Conservation (phyloP, 2,113 vertebrate species). For the Lepisosteus osseus region DNA sequence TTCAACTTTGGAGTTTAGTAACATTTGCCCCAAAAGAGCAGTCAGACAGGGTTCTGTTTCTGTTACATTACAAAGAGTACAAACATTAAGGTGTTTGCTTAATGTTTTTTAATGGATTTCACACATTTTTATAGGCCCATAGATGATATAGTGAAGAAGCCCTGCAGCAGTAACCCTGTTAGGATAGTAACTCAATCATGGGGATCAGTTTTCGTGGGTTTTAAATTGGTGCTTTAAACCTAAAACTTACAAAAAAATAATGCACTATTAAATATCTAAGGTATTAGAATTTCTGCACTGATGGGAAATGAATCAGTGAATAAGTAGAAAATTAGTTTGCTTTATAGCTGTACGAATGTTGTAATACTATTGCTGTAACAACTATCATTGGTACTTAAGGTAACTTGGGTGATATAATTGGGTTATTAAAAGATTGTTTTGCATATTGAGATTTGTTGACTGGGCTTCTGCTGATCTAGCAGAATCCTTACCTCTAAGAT, state of each 20-base stretch:
- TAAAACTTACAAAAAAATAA: constrained; percentile 47
- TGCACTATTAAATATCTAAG: constrained; percentile 10
- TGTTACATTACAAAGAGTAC: constrained; percentile 38
- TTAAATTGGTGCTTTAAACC: constrained; percentile 77
- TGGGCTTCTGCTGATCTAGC: no score
- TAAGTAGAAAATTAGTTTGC: no score
- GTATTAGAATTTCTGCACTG: constrained; percentile 26
- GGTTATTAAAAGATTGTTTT: no score
- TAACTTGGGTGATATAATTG: no score
- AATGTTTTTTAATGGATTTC: constrained; percentile 68
- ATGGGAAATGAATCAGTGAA: constrained; percentile 24
- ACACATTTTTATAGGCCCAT: constrained; percentile 67
- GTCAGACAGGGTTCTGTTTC: background rate
- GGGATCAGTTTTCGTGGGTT: constrained; percentile 69
- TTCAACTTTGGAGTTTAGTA: constrained; percentile 46
- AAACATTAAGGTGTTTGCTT: constrained; percentile 55
- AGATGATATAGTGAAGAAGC: constrained; percentile 70
- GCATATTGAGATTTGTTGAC: no score
- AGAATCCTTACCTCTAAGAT: no score
- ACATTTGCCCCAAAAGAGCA: background rate
- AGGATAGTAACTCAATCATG: constrained; percentile 77
- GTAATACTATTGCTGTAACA: no score
- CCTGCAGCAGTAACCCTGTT: constrained; percentile 70
- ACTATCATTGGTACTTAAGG: no score
- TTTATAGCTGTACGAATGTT: no score